Percentiles rank a stretch among this genome's conserved stretches.
Conservation (phyloP, 2,113 vertebrate genomes). For the Condylura cristata region DNA sequence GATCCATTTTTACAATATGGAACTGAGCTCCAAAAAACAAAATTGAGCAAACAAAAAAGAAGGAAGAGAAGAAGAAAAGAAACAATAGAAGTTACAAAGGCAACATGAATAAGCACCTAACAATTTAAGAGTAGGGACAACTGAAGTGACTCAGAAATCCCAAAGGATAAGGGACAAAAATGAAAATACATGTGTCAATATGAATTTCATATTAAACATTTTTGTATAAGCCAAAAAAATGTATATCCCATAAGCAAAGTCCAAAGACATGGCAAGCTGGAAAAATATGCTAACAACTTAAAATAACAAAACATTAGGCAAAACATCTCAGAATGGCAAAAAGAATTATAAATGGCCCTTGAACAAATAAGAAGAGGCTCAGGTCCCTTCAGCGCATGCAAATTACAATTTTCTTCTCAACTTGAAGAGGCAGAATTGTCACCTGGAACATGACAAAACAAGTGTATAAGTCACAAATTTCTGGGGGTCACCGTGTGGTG, state of each 20-base stretch:
- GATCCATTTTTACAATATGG: not conserved
- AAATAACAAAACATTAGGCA: not conserved
- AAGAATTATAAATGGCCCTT: not conserved
- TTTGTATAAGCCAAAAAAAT: not conserved
- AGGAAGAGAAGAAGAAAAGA: no score
- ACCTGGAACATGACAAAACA: not conserved
- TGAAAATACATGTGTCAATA: not conserved
- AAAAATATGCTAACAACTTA: not conserved
- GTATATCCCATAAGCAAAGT: not conserved
- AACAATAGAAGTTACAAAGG: no score
- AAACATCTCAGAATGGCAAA: not conserved
- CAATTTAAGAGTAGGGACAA: not conserved
- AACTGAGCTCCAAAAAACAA: not conserved
- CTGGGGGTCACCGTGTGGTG: no score
- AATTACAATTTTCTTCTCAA: not conserved
- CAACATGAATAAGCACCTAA: not conserved
- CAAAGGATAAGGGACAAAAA: not conserved
- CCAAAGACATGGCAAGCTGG: not conserved
- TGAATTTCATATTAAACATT: not conserved
- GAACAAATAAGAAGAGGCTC: not conserved
- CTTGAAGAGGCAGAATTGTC: not conserved
- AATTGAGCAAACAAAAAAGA: not conserved
- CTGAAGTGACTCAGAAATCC: not conserved
- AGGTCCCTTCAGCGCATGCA: fast-evolving
- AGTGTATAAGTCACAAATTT: no score